Evolutionary conservation across 2,888 invertebrate species (phyloP), one percentile per base, ranked within the genome.

Genomic region (Meandrusa payeni): DNA sequence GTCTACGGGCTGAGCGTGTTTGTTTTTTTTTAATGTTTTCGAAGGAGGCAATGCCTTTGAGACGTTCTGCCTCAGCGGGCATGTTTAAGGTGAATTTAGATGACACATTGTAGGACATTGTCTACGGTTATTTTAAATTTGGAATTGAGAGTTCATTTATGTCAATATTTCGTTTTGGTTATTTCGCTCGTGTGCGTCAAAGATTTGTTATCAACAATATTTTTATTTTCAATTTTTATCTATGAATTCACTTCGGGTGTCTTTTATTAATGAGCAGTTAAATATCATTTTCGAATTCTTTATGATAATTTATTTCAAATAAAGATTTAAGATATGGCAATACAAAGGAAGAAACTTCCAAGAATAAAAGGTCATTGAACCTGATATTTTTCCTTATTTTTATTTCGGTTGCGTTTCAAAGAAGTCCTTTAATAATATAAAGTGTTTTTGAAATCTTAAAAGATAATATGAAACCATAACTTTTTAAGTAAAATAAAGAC

Each of bases 1-100:
- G 79, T 76, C 64, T 62, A 72, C 76, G 70, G 78, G 74, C 64
- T 59, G 64, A 56, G 46, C 47, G 48, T 57, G 60, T 64, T n/a
- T n/a, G n/a, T n/a, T 71, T 73, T 71, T 77, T 79, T 78, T 72
- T 59, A 55, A 51, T 49, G 44, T 33, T 47, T 40, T 33, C 36
- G 23, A 64, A 58, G 59, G 69, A 68, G 44, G 69, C 78, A 67
- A 60, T 73, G 76, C 60, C 73, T 72, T 54, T 55, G 49, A 65
- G 66, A 59, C 57, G 48, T 64, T 63, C 56, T 54, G 59, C 55
- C 58, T 57, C 52, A 55, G 57, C 48, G 45, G 38, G 15, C 13
- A 39, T 37, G 23, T 41, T 34, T 42, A 41, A 45, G 31, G 20
- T 46, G 41, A 34, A 41, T 44, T 46, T 43, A 22, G 33, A 44